phyloP scores from a whole-genome alignment of 2,888 invertebrate genomes.

The Rhamphomyia laevipes region DNA sequence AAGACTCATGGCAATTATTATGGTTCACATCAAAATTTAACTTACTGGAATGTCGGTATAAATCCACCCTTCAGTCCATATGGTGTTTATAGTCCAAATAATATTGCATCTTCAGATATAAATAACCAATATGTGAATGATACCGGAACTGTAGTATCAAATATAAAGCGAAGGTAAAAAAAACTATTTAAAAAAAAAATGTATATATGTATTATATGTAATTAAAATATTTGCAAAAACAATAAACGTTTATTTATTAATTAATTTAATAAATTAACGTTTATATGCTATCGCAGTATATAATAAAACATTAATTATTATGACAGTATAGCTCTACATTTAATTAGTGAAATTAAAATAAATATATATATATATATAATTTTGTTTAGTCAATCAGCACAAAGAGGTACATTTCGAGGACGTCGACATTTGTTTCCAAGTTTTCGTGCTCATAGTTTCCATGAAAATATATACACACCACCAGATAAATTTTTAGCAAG shows the following conservation, averaged over 20 bases:
- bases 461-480: constrained; percentile 25
- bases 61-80: constrained; percentile 8
- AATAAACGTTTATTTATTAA: too few relatives aligned
- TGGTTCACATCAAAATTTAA: constrained; percentile 16
- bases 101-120: constrained; percentile 2
- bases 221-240: too few relatives aligned
- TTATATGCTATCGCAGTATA: too few relatives aligned
- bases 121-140: constrained; percentile 10
- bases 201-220: too few relatives aligned
- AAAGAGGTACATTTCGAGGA: constrained; percentile 17
- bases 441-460: constrained; percentile 12
- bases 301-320: too few relatives aligned
- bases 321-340: not conserved
- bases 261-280: too few relatives aligned
- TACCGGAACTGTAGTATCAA: not conserved
- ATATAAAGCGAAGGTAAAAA: constrained; percentile 10
- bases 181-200: too few relatives aligned
- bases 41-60: constrained; percentile 9
- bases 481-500: constrained; percentile 57
- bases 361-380: not conserved
- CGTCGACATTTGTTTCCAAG: constrained; percentile 15
- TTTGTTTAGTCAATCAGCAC: constrained; percentile 4
- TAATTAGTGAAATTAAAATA: not conserved
- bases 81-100: constrained; percentile 1
- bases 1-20: constrained; percentile 10